phyloP scores from a whole-genome alignment of 1,140 invertebrate species.

The Tigriopus japonicus region DNA sequence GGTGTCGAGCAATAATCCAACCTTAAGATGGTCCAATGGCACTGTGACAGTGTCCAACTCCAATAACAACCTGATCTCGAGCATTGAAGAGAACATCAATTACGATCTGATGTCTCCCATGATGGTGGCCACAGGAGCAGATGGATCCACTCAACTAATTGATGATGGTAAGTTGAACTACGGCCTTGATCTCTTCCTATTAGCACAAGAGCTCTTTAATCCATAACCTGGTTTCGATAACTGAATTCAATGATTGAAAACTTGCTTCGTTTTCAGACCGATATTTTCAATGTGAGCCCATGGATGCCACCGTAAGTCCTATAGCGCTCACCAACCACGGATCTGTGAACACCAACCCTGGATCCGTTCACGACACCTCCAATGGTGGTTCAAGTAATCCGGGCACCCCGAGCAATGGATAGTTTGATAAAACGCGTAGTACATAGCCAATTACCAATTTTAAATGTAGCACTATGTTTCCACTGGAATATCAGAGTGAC shows the following conservation, averaged over 20 bases:
- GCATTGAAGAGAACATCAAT: constrained; percentile 62
- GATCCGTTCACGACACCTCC: not conserved
- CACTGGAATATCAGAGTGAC: too few species aligned
- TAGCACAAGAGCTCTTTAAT: too few species aligned
- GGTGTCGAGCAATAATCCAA: not conserved
- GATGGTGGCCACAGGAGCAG: constrained; percentile 30
- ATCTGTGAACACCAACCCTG: not conserved
- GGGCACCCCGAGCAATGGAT: not conserved
- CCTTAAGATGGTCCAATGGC: not conserved
- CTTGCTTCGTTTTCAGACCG: not conserved
- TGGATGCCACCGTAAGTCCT: constrained; percentile 8
- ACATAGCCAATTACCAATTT: too few species aligned
- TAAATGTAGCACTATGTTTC: too few species aligned
- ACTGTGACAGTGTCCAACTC: constrained; percentile 25
- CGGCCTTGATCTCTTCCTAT: too few species aligned
- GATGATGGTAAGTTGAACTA: not conserved
- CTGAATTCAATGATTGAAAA: too few species aligned
- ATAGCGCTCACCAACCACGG: not conserved
- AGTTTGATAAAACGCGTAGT: too few species aligned
- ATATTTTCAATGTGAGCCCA: constrained; percentile 13
- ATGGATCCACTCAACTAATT: not conserved
- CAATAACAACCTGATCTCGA: constrained; percentile 45
- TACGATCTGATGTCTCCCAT: constrained; percentile 64
- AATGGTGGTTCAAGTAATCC: constrained; percentile 9
- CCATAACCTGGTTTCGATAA: too few species aligned